These are phyloP conservation scores for Meiosimyza decipiens DNA, from an alignment of 2,888 invertebrate species.

Conservation along the genomic window DNA sequence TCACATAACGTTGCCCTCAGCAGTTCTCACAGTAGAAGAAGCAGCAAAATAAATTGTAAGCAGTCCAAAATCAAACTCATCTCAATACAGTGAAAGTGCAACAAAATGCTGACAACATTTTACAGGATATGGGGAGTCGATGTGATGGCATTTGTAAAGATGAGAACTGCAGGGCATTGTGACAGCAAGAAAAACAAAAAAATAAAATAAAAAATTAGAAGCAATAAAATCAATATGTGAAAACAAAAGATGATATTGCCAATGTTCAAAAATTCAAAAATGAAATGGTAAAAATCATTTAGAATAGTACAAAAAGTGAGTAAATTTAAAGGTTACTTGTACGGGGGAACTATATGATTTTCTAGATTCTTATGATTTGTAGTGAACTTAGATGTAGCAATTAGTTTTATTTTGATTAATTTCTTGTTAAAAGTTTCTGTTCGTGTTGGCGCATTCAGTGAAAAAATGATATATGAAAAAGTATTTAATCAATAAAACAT, in stretches of 20 bases:
- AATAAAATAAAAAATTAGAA: conserved; percentile 11
- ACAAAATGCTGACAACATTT: conserved; percentile 18
- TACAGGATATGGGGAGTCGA: not conserved
- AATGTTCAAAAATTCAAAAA: conserved; percentile 5
- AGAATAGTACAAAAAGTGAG: conserved; percentile 42
- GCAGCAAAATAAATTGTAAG: conserved; percentile 6
- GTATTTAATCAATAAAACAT: too few relatives aligned
- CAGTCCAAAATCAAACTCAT: conserved; percentile 22
- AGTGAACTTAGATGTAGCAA: conserved; percentile 22
- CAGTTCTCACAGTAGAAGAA: conserved; percentile 13
- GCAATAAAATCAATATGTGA: not conserved
- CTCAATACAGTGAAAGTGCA: not conserved
- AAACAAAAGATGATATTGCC: not conserved
- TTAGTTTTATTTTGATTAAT: too few relatives aligned
- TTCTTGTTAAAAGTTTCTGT: not conserved
- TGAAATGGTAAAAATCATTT: conserved; percentile 31
- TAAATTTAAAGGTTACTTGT: conserved; percentile 38
- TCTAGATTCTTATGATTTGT: conserved; percentile 21
- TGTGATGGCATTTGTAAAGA: not conserved
- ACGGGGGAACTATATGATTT: not conserved
- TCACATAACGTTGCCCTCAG: conserved; percentile 28
- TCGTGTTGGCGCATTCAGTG: conserved; percentile 13
- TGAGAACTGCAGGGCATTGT: conserved; percentile 32
- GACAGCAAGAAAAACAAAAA: not conserved
- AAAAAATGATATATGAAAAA: too few relatives aligned